These are phyloP conservation scores for Watersipora subatra DNA, from an alignment of 1,140 invertebrate genomes.

Conservation along the genomic window DNA sequence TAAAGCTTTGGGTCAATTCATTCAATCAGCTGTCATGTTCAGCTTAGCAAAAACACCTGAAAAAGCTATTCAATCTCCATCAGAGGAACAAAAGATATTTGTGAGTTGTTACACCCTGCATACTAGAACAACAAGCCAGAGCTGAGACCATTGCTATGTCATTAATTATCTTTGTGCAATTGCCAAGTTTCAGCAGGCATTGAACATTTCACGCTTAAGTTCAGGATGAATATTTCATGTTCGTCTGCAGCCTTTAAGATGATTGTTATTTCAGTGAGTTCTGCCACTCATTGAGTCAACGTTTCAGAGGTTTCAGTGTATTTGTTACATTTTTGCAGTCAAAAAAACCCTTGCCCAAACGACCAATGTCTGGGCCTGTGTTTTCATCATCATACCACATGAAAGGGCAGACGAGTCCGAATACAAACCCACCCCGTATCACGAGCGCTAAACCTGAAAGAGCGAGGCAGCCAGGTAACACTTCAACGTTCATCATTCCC, in stretches of 20 bases:
- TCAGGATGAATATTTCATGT: too few relatives aligned
- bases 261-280: too few relatives aligned
- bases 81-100: neutral
- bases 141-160: neutral
- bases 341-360: conserved; percentile 19
- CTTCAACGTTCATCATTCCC: neutral
- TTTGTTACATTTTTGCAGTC: too few relatives aligned
- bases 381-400: conserved; percentile 20
- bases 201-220: too few relatives aligned
- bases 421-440: conserved; percentile 18
- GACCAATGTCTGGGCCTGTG: conserved; percentile 14
- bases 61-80: neutral
- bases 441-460: conserved; percentile 13
- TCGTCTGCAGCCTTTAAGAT: too few relatives aligned
- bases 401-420: conserved; percentile 22
- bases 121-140: neutral
- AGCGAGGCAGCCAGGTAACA: neutral
- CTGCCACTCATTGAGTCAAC: too few relatives aligned
- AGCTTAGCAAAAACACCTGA: neutral
- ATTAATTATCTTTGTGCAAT: too few relatives aligned
- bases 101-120: neutral
- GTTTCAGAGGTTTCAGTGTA: too few relatives aligned
- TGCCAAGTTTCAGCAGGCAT: too few relatives aligned
- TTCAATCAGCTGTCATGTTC: neutral
- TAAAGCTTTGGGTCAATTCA: neutral